Conservation (phyloP, 2,113 vertebrate species). For the Siniperca chuatsi region DNA sequence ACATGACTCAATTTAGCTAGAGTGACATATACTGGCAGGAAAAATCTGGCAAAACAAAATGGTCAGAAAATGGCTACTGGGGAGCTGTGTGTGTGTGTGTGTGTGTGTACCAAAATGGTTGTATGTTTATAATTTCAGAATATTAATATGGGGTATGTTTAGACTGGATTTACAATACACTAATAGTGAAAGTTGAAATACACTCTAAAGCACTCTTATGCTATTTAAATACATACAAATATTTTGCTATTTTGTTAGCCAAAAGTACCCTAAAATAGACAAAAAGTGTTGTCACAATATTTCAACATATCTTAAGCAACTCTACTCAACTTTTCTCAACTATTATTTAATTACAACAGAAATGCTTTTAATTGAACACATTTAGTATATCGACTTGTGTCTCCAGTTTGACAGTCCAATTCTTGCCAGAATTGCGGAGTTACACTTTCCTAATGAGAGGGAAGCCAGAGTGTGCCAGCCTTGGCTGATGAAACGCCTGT, state of each 20-base stretch:
- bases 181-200: not conserved
- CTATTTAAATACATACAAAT: not conserved
- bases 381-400: not conserved
- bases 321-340: too few species aligned
- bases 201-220: not conserved
- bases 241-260: not conserved
- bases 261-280: not conserved
- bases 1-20: not conserved
- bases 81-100: not conserved
- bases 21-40: not conserved
- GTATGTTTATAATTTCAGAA: not conserved
- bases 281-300: too few species aligned
- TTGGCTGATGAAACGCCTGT: slow-evolving; percentile 40
- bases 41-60: not conserved
- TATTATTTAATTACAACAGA: too few species aligned
- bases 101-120: not conserved
- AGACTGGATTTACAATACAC: not conserved
- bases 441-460: slow-evolving; percentile 47
- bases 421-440: not conserved
- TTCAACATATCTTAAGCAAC: too few species aligned
- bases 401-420: not conserved
- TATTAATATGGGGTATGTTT: not conserved
- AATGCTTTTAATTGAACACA: not conserved
- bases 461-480: slow-evolving; percentile 14
- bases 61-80: not conserved